Base-by-base conservation (phyloP, 2,888 invertebrate species). In the Cantharis flavilabris region DNA sequence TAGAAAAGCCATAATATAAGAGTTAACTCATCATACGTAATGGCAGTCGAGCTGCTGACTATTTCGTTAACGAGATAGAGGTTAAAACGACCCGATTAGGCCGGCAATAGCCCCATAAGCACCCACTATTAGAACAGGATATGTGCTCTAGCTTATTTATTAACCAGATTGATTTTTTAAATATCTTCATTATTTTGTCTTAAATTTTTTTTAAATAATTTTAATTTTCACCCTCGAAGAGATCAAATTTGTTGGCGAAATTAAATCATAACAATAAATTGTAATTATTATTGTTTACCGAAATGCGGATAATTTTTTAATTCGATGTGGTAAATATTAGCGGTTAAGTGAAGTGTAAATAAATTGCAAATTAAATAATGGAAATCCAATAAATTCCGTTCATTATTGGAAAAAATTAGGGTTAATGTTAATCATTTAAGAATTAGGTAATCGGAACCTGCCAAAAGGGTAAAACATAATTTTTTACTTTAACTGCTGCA, bases 21-120 rank as follows among this genome's bases (percentile, higher is more conserved):
- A 80, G 80, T 79, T 79, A 79, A 79, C 79, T 76, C 79, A 70
- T 77, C 80, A 76, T 77, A 72, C 70, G 70, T 69, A 78, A 79
- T 65, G 76, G 62, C 72, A 71, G 69, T 72, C 73, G 70, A 73
- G 76, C 76, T 79, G 74, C 78, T 79, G 75, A 70, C 77, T 72
- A 73, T 79, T 79, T 77, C 69, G 73, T 78, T 81, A 81, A 81
- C 80, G 79, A 81, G 80, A 62, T 77, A 75, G 76, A 73, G 78
- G 79, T 75, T 76, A 74, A 80, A 79, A 79, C 74, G 78, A 76
- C 73, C 75, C 79, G 80, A 79, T 81, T 80, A 80, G 78, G 78
- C 73, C 77, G 76, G 72, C 79, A 79, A 77, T 77, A 76, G 78
- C 70, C 65, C 74, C 78, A 79, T 81, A 80, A 80, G 79, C 76